These are phyloP conservation scores for Panonychus citri DNA, from an alignment of 1,140 invertebrate species.

Conservation along the genomic window DNA sequence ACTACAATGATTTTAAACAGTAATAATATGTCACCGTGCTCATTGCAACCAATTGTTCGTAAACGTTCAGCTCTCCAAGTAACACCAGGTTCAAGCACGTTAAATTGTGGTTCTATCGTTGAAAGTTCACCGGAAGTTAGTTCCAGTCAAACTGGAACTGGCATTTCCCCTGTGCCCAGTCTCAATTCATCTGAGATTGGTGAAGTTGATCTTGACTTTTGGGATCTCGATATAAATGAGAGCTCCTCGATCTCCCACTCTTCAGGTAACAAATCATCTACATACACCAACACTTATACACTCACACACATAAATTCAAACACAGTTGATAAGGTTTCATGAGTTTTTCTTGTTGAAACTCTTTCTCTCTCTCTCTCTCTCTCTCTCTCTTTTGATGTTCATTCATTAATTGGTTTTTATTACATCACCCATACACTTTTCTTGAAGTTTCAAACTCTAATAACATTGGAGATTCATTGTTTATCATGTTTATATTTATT, in stretches of 20 bases:
- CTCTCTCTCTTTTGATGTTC: too few species aligned
- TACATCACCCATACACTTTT: too few species aligned
- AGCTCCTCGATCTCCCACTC: slow-evolving; percentile 8
- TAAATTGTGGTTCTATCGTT: slow-evolving; percentile 28
- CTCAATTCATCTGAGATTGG: slow-evolving; percentile 32
- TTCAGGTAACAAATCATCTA: slow-evolving; percentile 10
- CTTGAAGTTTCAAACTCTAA: too few species aligned
- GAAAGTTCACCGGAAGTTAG: slow-evolving; percentile 48
- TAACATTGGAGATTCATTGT: too few species aligned
- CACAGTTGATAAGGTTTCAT: too few species aligned
- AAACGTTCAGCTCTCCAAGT: slow-evolving; percentile 8
- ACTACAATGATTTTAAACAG: neutral
- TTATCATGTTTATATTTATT: too few species aligned
- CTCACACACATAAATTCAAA: too few species aligned
- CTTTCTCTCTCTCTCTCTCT: neutral
- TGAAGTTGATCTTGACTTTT: slow-evolving; percentile 50
- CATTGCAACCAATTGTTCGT: slow-evolving; percentile 1
- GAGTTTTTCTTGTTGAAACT: neutral
- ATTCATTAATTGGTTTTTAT: too few species aligned
- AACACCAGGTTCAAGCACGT: slow-evolving; percentile 5
- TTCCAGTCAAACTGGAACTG: slow-evolving; percentile 23
- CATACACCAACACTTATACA: neutral
- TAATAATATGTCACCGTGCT: neutral
- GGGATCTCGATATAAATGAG: slow-evolving; percentile 36
- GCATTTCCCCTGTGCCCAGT: slow-evolving; percentile 16